Percentiles rank a stretch among this genome's conserved stretches.
These are phyloP conservation scores for Chrysotoxum bicinctum DNA, from an alignment of 2,888 invertebrate genomes.

Conservation along the genomic window DNA sequence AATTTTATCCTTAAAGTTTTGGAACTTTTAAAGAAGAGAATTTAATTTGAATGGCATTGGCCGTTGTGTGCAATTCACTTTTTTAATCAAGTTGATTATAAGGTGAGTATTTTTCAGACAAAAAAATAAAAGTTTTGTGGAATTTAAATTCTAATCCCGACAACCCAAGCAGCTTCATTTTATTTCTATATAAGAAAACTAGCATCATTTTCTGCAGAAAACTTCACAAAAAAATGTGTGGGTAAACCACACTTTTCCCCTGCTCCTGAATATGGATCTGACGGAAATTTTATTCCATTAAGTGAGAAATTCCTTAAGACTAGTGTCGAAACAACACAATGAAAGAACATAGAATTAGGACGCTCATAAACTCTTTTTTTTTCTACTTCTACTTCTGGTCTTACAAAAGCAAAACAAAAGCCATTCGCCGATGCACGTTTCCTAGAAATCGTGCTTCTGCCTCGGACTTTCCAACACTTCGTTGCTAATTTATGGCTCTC, in stretches of 20 bases:
- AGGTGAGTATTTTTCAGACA: not conserved
- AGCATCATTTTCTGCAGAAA: not conserved
- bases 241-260: not conserved
- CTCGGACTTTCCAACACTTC: constrained; percentile 41
- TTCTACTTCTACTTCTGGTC: not conserved
- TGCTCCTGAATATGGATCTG: not conserved
- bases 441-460: constrained; percentile 18
- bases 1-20: not conserved
- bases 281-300: not conserved
- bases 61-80: not conserved
- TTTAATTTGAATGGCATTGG: not conserved
- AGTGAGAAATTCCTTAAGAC: constrained; percentile 3
- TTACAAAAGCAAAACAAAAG: constrained; percentile 15
- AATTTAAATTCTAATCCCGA: not conserved
- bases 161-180: not conserved
- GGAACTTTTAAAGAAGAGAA: not conserved
- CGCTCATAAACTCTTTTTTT: not conserved
- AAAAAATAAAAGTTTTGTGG: not conserved
- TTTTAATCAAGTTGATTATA: not conserved
- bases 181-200: not conserved
- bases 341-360: constrained; percentile 2
- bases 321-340: not conserved
- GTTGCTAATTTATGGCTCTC: constrained; percentile 63
- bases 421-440: constrained; percentile 24
- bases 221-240: not conserved